Conservation (phyloP, 2,113 vertebrate species). For the Passer montanus region DNA sequence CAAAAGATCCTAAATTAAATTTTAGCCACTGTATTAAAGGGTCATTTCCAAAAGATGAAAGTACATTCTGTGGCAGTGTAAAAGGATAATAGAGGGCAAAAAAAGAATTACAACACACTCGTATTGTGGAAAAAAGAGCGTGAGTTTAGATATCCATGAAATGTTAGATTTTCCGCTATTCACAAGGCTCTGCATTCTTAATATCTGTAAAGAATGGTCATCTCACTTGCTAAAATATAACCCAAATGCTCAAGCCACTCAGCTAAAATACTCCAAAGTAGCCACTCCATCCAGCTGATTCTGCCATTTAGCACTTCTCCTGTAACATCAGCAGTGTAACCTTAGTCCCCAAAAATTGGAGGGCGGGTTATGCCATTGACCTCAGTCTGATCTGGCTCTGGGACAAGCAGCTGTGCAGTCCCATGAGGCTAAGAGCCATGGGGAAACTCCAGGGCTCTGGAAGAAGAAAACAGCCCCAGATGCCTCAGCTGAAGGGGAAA, state of each 20-base stretch:
- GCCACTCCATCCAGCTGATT: slow-evolving; percentile 38
- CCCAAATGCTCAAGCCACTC: neutral
- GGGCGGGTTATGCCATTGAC: neutral
- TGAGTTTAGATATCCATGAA: slow-evolving; percentile 65
- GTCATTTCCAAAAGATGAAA: slow-evolving; percentile 49
- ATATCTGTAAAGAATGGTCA: slow-evolving; percentile 68
- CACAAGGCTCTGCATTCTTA: slow-evolving; percentile 58
- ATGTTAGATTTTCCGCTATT: slow-evolving; percentile 65
- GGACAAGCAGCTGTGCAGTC: neutral
- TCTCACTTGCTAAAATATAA: slow-evolving; percentile 40
- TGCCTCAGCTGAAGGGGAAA: neutral
- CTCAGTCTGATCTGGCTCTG: neutral
- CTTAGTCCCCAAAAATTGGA: slow-evolving; percentile 31
- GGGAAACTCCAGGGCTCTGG: neutral
- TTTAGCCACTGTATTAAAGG: slow-evolving; percentile 10
- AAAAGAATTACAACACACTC: slow-evolving; percentile 35
- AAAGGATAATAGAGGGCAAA: slow-evolving; percentile 46
- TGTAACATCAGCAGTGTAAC: slow-evolving; percentile 21
- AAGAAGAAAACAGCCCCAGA: neutral
- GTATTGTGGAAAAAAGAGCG: slow-evolving; percentile 2
- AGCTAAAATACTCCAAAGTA: slow-evolving; percentile 42
- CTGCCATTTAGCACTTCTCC: slow-evolving; percentile 44
- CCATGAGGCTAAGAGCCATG: neutral
- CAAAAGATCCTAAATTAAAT: slow-evolving; percentile 41
- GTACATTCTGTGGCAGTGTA: slow-evolving; percentile 5